A percentile compares a stretch with the other conserved stretches of the same genome.
Evolutionary conservation across 1,140 invertebrate genomes (phyloP).

Genomic region (Cydia fagiglandana): DNA sequence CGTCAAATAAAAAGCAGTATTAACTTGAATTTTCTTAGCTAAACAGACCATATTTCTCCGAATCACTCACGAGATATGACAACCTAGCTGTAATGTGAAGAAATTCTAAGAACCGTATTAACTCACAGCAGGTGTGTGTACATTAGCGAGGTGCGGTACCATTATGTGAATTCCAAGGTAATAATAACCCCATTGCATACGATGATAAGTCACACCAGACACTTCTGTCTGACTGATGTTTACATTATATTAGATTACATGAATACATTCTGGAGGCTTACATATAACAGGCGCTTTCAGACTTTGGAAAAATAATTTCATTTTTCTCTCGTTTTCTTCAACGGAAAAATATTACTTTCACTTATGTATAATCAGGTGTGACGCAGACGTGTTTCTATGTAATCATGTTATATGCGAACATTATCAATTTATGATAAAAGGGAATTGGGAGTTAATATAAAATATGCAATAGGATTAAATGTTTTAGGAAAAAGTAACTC

Average conservation of each 20-base stretch:
- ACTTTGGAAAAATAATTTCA: too few relatives aligned
- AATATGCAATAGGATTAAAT: not conserved
- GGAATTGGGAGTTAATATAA: not conserved
- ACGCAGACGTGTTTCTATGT: too few relatives aligned
- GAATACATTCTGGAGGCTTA: too few relatives aligned
- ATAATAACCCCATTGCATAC: not conserved
- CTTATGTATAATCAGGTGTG: too few relatives aligned
- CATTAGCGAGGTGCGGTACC: not conserved
- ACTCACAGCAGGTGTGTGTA: not conserved
- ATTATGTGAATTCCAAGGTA: not conserved
- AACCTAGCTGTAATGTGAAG: not conserved
- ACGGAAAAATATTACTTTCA: not conserved
- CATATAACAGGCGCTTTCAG: too few relatives aligned
- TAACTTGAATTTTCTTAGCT: not conserved
- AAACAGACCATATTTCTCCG: not conserved
- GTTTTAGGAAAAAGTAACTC: not conserved
- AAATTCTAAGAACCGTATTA: not conserved
- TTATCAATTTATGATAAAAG: not conserved
- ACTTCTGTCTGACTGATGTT: not conserved
- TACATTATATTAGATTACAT: not conserved
- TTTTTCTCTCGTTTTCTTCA: too few relatives aligned
- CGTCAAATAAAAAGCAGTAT: not conserved
- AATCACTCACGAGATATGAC: not conserved
- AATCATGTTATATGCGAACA: not conserved
- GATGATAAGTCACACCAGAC: not conserved